Base-by-base conservation (phyloP, 2,888 invertebrate genomes). In the Aspidapion aeneum region DNA sequence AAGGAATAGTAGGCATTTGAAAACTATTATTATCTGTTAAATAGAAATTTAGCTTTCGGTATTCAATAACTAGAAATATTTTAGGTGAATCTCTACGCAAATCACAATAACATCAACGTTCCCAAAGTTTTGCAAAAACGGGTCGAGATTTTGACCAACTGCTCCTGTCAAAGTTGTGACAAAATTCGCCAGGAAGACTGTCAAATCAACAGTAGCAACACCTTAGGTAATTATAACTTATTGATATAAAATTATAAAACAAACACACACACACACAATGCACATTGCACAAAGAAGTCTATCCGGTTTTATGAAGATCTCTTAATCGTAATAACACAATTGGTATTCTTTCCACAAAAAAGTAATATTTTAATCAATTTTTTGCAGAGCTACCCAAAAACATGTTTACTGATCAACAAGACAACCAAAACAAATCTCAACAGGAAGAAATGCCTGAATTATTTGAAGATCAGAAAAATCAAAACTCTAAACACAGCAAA, bases 131-230 rank as follows among this genome's bases (percentile, higher is more conserved):
- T 85, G 73, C 82, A 84, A 63, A 87, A 87, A 75, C 81, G 84
- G 19, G 86, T 88, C 0, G 86, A 89, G 74, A 84, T 87, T 61
- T 88, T 89, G 62, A 84, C 84, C 17, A 87, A 87, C 70, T 89
- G 89, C 71, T 85, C 86, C 17, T 89, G 89, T 74, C 83, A 84
- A 63, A 84, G 86, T 1, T 88, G 87, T 70, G 82, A 82, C 66
- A 84, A 83, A 62, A 79, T 80, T 50, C 79, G 79, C 1, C 76
- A 77, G 7, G 78, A 78, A 21, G 82, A 82, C 61, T 81, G 81
- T 21, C 78, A 82, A 20, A 74, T 80, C n/a, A 77, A 77, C 0
- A 81, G 82, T 66, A 81, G 81, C 56, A 79, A 80, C 57, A 82
- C 84, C 3, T 66, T 80, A 0, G n/a, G n/a, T n/a, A n/a, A n/a